phyloP scores from a whole-genome alignment of 1,140 invertebrate species.

The Heterodera schachtii region DNA sequence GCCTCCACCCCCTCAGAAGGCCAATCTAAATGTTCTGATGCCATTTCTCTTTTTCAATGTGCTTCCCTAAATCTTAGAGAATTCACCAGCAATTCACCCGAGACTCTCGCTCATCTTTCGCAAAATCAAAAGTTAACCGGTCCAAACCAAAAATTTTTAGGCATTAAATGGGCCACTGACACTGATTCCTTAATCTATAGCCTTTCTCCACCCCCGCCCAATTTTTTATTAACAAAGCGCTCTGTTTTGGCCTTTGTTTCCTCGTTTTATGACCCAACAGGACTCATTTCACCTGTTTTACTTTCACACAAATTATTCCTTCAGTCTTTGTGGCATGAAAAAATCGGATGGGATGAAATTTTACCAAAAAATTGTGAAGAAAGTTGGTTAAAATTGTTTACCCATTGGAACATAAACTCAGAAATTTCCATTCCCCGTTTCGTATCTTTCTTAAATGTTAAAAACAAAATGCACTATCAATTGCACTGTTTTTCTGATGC shows the following conservation, averaged over 20 bases:
- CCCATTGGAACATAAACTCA: too few relatives aligned
- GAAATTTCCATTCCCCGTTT: too few relatives aligned
- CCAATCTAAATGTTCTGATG: not conserved
- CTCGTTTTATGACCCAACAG: constrained; percentile 5
- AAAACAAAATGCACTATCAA: too few relatives aligned
- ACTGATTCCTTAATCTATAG: not conserved
- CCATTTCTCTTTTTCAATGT: not conserved
- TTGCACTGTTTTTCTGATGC: constrained; percentile 12
- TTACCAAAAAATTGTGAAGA: not conserved
- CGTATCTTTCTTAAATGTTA: too few relatives aligned
- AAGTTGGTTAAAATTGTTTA: not conserved
- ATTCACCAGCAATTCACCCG: not conserved
- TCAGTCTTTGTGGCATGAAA: not conserved
- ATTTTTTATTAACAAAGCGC: not conserved
- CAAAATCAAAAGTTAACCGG: not conserved
- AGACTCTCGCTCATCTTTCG: not conserved
- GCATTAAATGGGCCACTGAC: not conserved
- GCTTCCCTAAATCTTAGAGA: too few relatives aligned
- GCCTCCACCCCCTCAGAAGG: not conserved
- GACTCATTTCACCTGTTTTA: not conserved
- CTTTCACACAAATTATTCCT: constrained; percentile 6
- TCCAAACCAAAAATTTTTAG: not conserved
- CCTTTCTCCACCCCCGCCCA: not conserved
- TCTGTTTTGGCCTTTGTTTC: not conserved
- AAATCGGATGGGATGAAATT: not conserved